These are phyloP conservation scores for Parazoanthus darwini DNA, from an alignment of 92 coral and sea anemone genomes.

Conservation along the genomic window DNA sequence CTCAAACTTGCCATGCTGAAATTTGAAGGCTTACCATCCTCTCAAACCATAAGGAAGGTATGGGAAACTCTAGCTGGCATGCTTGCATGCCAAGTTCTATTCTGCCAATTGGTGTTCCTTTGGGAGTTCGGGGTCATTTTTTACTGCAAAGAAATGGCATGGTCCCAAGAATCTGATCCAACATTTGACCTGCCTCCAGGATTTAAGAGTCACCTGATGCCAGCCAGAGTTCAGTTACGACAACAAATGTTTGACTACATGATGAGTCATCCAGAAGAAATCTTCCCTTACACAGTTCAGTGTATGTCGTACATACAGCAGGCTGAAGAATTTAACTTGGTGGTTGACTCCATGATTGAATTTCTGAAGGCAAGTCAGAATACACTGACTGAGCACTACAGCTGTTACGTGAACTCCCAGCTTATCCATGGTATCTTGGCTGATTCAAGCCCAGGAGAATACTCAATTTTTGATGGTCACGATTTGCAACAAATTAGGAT, in stretches of 20 bases:
- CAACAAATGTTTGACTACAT: neutral
- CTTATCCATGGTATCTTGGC: neutral
- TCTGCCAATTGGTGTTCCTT: neutral
- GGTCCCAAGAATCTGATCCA: neutral
- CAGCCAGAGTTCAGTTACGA: constrained; percentile 9
- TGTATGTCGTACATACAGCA: neutral
- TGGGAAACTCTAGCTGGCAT: constrained; percentile 10
- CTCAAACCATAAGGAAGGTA: neutral
- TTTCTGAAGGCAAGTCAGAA: neutral
- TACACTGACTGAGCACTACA: neutral
- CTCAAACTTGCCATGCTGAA: constrained; percentile 8
- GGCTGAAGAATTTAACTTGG: neutral
- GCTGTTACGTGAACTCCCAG: neutral
- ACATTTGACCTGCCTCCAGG: neutral
- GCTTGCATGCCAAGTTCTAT: constrained; percentile 1
- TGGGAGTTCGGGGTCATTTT: neutral
- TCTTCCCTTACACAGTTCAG: neutral
- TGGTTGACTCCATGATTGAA: neutral
- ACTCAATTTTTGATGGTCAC: neutral
- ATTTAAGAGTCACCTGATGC: constrained; percentile 3
- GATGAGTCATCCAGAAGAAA: neutral
- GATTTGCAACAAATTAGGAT: neutral
- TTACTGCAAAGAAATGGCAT: constrained; percentile 5
- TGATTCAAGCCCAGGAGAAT: neutral
- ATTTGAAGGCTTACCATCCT: neutral